Evolutionary conservation across 2,113 vertebrate genomes (phyloP).

Genomic region (Peucedramus taeniatus): DNA sequence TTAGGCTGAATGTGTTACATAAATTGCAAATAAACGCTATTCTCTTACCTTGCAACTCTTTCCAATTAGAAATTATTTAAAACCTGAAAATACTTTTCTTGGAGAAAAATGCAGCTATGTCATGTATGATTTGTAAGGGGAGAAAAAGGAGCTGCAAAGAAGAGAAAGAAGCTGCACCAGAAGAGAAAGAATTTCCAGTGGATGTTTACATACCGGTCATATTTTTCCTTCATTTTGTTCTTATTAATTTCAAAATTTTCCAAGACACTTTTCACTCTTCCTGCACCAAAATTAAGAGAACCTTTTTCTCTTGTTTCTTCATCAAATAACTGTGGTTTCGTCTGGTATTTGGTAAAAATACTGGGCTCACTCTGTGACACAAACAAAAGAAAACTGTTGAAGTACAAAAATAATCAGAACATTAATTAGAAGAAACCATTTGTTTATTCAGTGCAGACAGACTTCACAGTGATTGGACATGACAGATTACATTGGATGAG

Average conservation of each 20-base stretch:
- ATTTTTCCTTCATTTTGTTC: constrained; percentile 85
- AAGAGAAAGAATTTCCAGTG: not conserved
- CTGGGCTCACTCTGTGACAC: constrained; percentile 81
- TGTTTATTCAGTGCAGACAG: not conserved
- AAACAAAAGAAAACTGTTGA: constrained; percentile 5
- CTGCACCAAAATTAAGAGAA: constrained; percentile 50
- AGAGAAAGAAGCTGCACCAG: too few species aligned
- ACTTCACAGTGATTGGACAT: not conserved
- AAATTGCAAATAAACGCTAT: not conserved
- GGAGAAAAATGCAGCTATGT: not conserved
- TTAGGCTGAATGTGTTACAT: not conserved
- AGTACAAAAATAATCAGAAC: constrained; percentile 27
- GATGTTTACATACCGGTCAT: constrained; percentile 74
- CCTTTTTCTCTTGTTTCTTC: constrained; percentile 75
- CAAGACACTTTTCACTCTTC: constrained; percentile 74
- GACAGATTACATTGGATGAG: not conserved
- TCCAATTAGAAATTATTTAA: not conserved
- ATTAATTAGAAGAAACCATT: not conserved
- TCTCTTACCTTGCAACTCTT: not conserved
- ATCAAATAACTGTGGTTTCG: constrained; percentile 86
- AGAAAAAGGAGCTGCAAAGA: not conserved
- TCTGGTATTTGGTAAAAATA: constrained; percentile 83
- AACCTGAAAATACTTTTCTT: not conserved
- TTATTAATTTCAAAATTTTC: constrained; percentile 87
- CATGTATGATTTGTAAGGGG: not conserved